Conservation (phyloP, 2,888 invertebrate species). For the Invenusta paracnida region DNA sequence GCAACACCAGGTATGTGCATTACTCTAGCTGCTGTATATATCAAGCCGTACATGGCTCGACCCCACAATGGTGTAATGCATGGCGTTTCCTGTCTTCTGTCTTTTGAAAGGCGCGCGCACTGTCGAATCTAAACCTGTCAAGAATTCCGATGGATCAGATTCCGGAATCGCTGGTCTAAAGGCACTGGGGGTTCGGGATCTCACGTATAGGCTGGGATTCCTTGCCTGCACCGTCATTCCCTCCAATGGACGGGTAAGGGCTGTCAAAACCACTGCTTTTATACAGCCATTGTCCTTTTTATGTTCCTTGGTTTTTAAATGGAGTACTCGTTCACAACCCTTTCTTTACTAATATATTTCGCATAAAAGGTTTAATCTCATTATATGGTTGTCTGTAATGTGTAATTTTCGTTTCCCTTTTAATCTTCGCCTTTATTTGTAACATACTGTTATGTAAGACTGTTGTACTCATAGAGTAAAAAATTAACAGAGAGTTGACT, state of each 20-base stretch:
- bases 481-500: no score
- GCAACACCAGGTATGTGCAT: slow-evolving; percentile 68
- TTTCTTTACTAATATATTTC: no score
- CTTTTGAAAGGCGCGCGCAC: not conserved
- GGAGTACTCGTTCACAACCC: no score
- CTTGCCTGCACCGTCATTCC: slow-evolving; percentile 84
- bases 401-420: no score
- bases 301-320: no score
- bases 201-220: slow-evolving; percentile 83
- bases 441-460: no score
- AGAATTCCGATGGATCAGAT: slow-evolving; percentile 2
- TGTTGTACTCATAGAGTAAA: no score
- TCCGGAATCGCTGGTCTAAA: slow-evolving; percentile 68
- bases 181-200: slow-evolving; percentile 77
- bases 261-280: no score
- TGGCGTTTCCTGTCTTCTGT: not conserved
- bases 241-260: slow-evolving; percentile 70
- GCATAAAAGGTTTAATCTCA: no score
- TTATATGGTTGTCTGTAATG: no score
- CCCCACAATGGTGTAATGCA: not conserved
- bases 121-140: slow-evolving; percentile 33
- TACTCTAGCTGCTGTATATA: slow-evolving; percentile 14
- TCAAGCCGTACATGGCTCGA: not conserved
- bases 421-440: no score
- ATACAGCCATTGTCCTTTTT: no score